Evolutionary conservation across 1,140 invertebrate genomes (phyloP).

Genomic region (Eupeodes corollae): DNA sequence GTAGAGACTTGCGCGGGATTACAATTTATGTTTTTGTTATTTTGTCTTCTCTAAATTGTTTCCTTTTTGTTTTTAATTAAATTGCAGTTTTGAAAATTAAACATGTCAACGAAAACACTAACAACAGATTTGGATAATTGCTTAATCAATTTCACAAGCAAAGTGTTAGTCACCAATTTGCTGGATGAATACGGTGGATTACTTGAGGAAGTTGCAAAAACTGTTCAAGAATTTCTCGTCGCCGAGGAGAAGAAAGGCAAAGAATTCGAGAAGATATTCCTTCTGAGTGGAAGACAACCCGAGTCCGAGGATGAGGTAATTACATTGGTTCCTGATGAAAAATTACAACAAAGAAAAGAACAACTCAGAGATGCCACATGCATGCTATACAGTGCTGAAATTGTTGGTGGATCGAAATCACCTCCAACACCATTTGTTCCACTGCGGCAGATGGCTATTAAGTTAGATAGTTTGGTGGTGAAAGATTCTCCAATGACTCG

Average conservation of each 20-base stretch:
- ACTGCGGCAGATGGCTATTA: too few relatives aligned
- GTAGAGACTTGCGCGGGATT: too few relatives aligned
- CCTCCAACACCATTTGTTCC: constrained; percentile 7
- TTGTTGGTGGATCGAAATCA: constrained; percentile 24
- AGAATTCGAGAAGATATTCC: constrained; percentile 22
- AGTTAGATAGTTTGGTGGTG: too few relatives aligned
- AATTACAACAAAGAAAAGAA: constrained; percentile 21
- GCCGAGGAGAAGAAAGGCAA: neutral
- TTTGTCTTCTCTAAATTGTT: too few relatives aligned
- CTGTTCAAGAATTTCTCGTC: neutral
- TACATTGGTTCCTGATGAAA: constrained; percentile 25
- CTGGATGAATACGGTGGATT: constrained; percentile 24
- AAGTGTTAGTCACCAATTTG: constrained; percentile 27
- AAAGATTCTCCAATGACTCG: too few relatives aligned
- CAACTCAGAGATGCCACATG: constrained; percentile 23
- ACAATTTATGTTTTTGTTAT: too few relatives aligned
- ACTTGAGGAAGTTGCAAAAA: constrained; percentile 16
- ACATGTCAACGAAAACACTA: too few relatives aligned
- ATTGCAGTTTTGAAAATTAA: too few relatives aligned
- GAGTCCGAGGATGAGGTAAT: constrained; percentile 15
- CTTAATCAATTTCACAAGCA: constrained; percentile 26
- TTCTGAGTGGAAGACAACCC: constrained; percentile 18
- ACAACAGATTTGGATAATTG: constrained; percentile 15
- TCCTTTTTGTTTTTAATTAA: too few relatives aligned
- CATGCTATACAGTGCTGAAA: constrained; percentile 25